Evolutionary conservation across 2,888 invertebrate species (phyloP), one percentile per base, ranked within the genome.

Genomic region (Monochamus alternatus): DNA sequence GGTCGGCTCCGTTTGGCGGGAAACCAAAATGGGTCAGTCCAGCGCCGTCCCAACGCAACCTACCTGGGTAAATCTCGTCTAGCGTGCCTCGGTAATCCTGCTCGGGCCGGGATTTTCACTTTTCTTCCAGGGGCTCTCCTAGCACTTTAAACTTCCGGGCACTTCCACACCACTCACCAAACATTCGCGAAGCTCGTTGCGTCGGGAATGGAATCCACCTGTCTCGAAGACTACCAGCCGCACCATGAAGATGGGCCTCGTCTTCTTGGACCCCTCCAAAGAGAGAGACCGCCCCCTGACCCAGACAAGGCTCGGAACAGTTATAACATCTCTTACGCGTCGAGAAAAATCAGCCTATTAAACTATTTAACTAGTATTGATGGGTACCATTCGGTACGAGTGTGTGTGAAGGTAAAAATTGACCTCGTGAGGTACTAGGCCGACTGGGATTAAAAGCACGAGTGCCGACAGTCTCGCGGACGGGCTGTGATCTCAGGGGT

Each of bases 281-380:
- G 76, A 78, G 76, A 79, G 73, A 81, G 89, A 89, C 90, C 90
- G 90, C 90, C 90, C 90, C 89, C 89, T 90, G 91, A 90, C 90
- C 91, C 90, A 91, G 90, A 90, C 90, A 90, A 88, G 87, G 74
- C 81, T 85, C 88, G 89, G 88, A 90, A 90, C 90, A 90, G 90
- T 90, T 90, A 89, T 89, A 89, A 88, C 88, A 88, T 89, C 88
- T 89, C 88, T 89, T 87, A 86, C 81, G 81, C 84, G 83, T 83
- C 83, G 81, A 80, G 81, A 81, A 78, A 77, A 75, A 78, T 77
- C 73, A 77, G 74, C 80, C 78, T 75, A 77, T 75, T 78, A 74
- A 78, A 76, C 79, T 79, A 79, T 79, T 79, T 79, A 76, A 66
- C 78, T 78, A 76, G 70, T 70, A 74, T 75, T 75, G 73, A 66